Base-by-base conservation (phyloP, 1,140 invertebrate species). In the Hycleus phaleratus region DNA sequence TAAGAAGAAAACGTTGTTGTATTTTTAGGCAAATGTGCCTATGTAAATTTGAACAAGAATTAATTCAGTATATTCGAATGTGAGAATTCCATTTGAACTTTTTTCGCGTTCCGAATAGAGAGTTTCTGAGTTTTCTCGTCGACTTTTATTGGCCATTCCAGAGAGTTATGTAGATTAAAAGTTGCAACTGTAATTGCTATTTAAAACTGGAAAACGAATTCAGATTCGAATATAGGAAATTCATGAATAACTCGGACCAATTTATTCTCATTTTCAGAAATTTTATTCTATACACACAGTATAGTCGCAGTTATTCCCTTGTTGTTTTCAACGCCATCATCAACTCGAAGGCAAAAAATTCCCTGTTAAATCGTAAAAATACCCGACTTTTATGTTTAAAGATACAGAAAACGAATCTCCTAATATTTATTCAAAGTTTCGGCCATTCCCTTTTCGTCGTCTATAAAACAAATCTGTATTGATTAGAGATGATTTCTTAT, bases 121-220 rank as follows among this genome's bases (percentile, higher is more conserved):
- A 70, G 62, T 61, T 68, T 66, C 66, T 67, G 66, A 70, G 64
- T 68, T 67, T 66, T 59, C 68, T 66, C 71, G 71, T 69, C 66
- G 72, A 74, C 72, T 73, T 71, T 73, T 73, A 74, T 70, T 63
- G 67, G 57, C 68, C 67, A 62, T 73, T 42, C 71, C 59, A 59
- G 57, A 70, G 71, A 74, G 67, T 73, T 74, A 74, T 74, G 72
- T 70, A 74, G 72, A 74, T 74, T 74, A 74, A 74, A 74, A 74
- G 72, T 74, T 74, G 72, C 72, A 72, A 72, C 68, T 71, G 70
- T 74, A 74, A 74, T 74, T 72, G 71, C 70, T 72, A 74, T 74
- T 74, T 74, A 71, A 74, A 73, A 72, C 69, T 70, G 59, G 70
- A 63, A 60, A 61, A 59, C 59, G 62, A 60, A 60, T 67, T 52